Base-by-base conservation (phyloP, 2,888 invertebrate species). In the Schrankia costaestrigalis region DNA sequence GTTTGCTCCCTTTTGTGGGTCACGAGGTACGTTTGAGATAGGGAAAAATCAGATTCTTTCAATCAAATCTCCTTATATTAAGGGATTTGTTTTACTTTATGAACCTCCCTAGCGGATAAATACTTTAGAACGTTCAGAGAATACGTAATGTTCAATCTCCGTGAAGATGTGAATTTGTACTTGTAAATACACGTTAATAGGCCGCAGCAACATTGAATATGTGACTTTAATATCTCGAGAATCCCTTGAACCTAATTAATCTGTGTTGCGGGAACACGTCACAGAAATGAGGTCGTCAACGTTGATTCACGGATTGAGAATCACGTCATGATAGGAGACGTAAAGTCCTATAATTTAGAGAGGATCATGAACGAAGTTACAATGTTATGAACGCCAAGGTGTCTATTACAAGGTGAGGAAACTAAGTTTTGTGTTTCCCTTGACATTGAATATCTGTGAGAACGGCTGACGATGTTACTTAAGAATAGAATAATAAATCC, bases 331-430 rank as follows among this genome's bases (percentile, higher is more conserved):
- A 57, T 56, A 53, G 46, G 54, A 46, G 46, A 56, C 42, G 48
- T 48, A 53, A 48, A 53, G 55, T 47, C 42, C 35, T 54, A 54
- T 62, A 55, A 63, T 64, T 56, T 56, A 54, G 53, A 48, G 56
- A 47, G 42, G 49, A 47, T 44, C 40, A 48, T 43, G 43, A 46
- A 56, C 47, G 46, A 37, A 47, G 27, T 44, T 41, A 41, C 35
- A 36, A 44, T 39, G 42, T 45, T 53, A 57, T 47, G 39, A 42
- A 41, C 14, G 45, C 46, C 45, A 28, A 26, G 53, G 39, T 43
- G 32, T 48, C 47, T 38, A 46, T 56, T 47, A 57, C 14, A 26
- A 31, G 29, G 41, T 36, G 33, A 37, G 26, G 13, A 45, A 41
- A 43, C 38, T 29, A 48, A 42, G 46, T 37, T 46, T 43, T 34